phyloP scores from a whole-genome alignment of 2,888 invertebrate species.

The Brachyptera putata region DNA sequence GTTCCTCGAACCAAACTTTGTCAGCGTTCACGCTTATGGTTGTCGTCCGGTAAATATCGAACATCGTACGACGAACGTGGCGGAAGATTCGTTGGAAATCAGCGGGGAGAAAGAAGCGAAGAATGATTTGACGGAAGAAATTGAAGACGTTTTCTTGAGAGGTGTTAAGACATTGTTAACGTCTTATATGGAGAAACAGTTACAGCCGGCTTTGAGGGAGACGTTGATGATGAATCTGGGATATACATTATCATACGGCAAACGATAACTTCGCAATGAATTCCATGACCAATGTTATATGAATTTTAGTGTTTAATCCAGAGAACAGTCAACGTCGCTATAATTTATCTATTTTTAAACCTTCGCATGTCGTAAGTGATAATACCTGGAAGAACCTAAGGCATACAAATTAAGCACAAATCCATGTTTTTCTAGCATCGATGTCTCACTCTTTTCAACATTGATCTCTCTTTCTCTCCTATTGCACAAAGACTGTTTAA shows the following conservation, averaged over 20 bases:
- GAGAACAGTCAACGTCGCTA: too few species aligned
- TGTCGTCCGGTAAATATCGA: conserved; percentile 45
- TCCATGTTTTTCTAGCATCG: too few species aligned
- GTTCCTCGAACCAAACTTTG: conserved; percentile 78
- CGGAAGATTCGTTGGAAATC: neutral
- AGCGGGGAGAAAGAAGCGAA: conserved; percentile 4
- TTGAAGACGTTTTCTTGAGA: conserved; percentile 79
- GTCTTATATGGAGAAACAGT: conserved; percentile 76
- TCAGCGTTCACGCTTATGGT: conserved; percentile 80
- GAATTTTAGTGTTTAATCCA: too few species aligned
- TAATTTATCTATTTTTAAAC: too few species aligned
- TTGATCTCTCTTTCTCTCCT: too few species aligned
- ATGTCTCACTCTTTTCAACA: too few species aligned
- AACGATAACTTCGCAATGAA: too few species aligned
- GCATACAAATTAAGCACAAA: too few species aligned
- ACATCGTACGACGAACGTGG: neutral
- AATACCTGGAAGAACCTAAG: too few species aligned
- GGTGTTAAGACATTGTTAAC: conserved; percentile 77
- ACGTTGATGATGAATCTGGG: conserved; percentile 85
- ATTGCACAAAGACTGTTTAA: too few species aligned
- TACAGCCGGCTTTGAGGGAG: conserved; percentile 81
- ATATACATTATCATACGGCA: conserved; percentile 78
- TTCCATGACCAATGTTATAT: too few species aligned
- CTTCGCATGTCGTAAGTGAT: too few species aligned
- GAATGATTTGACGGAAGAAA: conserved; percentile 60